Percentiles rank a stretch among this genome's conserved stretches.
phyloP scores from a whole-genome alignment of 2,888 invertebrate genomes.

The Ceramica pisi region DNA sequence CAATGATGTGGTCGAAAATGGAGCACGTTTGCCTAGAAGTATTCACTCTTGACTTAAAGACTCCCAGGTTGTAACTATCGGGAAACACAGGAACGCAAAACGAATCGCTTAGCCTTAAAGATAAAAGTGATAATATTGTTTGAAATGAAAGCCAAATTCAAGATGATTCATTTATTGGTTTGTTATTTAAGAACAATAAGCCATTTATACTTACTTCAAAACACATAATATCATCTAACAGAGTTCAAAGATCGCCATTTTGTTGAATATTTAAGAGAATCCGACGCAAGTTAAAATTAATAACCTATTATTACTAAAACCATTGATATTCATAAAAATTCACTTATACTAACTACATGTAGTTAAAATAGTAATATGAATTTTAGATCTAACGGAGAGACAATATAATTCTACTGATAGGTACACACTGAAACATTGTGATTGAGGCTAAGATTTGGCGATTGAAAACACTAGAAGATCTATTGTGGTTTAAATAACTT shows the following conservation, averaged over 20 bases:
- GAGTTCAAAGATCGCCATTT: conserved; percentile 80
- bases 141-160: conserved; percentile 81
- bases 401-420: conserved; percentile 70
- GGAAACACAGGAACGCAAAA: too few relatives aligned
- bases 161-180: conserved; percentile 88
- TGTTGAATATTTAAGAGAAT: conserved; percentile 74
- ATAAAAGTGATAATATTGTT: too few relatives aligned
- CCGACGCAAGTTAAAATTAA: conserved; percentile 88
- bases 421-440: conserved; percentile 72
- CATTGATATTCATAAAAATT: conserved; percentile 70
- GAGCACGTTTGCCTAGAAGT: too few relatives aligned
- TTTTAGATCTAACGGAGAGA: conserved; percentile 64
- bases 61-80: too few relatives aligned
- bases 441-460: conserved; percentile 70
- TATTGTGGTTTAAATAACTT: conserved; percentile 73
- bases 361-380: conserved; percentile 69
- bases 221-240: conserved; percentile 82
- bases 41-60: too few relatives aligned
- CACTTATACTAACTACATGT: conserved; percentile 71
- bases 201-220: conserved; percentile 85
- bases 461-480: conserved; percentile 62
- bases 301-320: conserved; percentile 66
- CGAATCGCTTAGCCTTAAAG: too few relatives aligned
- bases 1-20: too few relatives aligned
- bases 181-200: conserved; percentile 87